A percentile compares a stretch with the other conserved stretches of the same genome.
phyloP scores from a whole-genome alignment of 64 coral and sea anemone species.

The Stichodactyla helianthus region DNA sequence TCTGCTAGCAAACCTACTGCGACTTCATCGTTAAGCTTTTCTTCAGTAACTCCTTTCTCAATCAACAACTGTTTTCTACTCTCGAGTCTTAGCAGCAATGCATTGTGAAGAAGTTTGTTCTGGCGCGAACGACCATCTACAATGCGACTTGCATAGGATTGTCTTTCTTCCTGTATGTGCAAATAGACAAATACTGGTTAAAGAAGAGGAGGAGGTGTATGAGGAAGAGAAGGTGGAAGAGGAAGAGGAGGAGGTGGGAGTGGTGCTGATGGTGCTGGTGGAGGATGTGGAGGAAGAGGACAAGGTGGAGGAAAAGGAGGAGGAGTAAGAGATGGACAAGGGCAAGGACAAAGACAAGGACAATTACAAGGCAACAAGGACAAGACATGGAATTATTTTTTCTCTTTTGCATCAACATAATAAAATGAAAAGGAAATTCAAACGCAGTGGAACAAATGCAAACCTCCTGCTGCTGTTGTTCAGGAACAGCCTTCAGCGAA shows the following conservation, averaged over 20 bases:
- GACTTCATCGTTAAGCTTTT: conserved; percentile 68
- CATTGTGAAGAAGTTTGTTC: conserved; percentile 75
- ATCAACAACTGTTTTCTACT: conserved; percentile 49
- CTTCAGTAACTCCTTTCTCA: conserved; percentile 52
- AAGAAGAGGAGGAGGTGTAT: too few species aligned
- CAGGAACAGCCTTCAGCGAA: conserved; percentile 64
- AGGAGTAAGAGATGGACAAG: too few species aligned
- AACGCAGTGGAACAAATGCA: background rate
- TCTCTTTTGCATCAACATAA: too few species aligned
- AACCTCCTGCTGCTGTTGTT: conserved; percentile 76
- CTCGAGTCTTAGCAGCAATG: conserved; percentile 61
- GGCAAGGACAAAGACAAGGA: too few species aligned
- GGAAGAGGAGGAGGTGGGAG: too few species aligned
- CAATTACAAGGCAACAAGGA: too few species aligned
- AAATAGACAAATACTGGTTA: background rate
- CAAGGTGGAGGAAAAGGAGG: too few species aligned
- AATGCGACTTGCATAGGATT: conserved; percentile 51
- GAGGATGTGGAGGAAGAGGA: too few species aligned
- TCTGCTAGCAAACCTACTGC: conserved; percentile 76
- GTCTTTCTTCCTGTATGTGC: conserved; percentile 63
- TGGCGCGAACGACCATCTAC: conserved; percentile 59
- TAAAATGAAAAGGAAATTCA: background rate
- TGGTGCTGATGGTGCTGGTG: too few species aligned
- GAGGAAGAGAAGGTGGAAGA: too few species aligned
- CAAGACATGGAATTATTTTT: too few species aligned